Evolutionary conservation across 2,888 invertebrate genomes (phyloP).

Genomic region (Esperia sulphurella): DNA sequence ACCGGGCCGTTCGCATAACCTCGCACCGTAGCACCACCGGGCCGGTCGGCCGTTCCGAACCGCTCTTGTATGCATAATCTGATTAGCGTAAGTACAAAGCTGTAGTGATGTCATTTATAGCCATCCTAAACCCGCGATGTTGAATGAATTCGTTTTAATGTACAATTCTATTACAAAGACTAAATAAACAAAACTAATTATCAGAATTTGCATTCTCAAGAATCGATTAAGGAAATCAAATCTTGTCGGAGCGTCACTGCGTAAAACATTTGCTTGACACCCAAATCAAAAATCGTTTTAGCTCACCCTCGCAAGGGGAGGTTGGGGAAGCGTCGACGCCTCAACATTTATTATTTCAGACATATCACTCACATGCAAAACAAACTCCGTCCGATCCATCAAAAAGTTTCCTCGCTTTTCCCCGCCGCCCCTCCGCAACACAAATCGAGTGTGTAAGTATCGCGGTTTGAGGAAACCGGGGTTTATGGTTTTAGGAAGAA

Average conservation of each 20-base stretch:
- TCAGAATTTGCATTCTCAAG: slow-evolving; percentile 56
- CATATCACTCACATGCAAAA: slow-evolving; percentile 80
- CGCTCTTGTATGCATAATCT: slow-evolving; percentile 78
- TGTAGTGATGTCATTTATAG: slow-evolving; percentile 56
- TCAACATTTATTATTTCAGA: slow-evolving; percentile 80
- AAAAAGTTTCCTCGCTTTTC: slow-evolving; percentile 67
- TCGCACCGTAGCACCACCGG: slow-evolving; percentile 50
- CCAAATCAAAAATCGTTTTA: slow-evolving; percentile 80
- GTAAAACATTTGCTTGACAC: slow-evolving; percentile 79
- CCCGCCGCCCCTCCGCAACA: slow-evolving; percentile 42
- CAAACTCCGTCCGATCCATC: slow-evolving; percentile 79
- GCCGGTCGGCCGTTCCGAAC: slow-evolving; percentile 37
- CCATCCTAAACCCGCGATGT: slow-evolving; percentile 33
- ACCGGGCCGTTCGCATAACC: slow-evolving; percentile 67
- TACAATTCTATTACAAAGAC: slow-evolving; percentile 27
- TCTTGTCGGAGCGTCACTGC: slow-evolving; percentile 67
- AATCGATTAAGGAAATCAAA: slow-evolving; percentile 79
- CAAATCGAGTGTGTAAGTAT: slow-evolving; percentile 78
- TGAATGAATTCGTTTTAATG: slow-evolving; percentile 41
- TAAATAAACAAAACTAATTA: slow-evolving; percentile 23
- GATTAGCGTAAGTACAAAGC: slow-evolving; percentile 75
- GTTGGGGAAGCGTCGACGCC: slow-evolving; percentile 72
- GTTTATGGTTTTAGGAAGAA: slow-evolving; percentile 20
- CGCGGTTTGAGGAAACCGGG: slow-evolving; percentile 51
- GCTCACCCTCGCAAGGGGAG: slow-evolving; percentile 61